These are phyloP conservation scores for Idris sp. DNA, from an alignment of 1,140 invertebrate species.

Conservation along the genomic window DNA sequence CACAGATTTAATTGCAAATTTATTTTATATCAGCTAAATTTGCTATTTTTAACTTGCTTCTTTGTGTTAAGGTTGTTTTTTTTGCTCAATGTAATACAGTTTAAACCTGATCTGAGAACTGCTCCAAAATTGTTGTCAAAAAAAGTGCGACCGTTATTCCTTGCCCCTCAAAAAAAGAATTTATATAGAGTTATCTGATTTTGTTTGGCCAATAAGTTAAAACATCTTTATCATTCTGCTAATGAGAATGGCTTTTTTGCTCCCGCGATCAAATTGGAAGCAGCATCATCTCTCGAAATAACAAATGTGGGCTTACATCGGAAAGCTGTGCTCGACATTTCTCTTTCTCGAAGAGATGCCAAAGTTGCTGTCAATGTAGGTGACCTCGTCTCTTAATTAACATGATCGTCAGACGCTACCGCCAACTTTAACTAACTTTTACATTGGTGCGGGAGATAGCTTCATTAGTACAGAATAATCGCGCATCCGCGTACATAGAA, in stretches of 20 bases:
- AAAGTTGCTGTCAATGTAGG: constrained; percentile 67
- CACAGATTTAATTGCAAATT: too few relatives aligned
- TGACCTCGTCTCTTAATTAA: constrained; percentile 74
- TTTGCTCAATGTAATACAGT: too few relatives aligned
- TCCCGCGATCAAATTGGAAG: neutral
- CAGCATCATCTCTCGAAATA: constrained; percentile 13
- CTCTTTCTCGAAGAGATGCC: constrained; percentile 33
- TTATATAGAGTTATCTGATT: neutral
- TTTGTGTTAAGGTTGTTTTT: too few relatives aligned
- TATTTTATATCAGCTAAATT: too few relatives aligned
- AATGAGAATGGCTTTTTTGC: constrained; percentile 6
- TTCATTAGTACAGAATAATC: constrained; percentile 72
- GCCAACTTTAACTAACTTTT: constrained; percentile 71
- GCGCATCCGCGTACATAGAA: constrained; percentile 68
- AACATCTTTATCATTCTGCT: neutral
- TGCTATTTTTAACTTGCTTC: too few relatives aligned
- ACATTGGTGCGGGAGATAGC: constrained; percentile 67
- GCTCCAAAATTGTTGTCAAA: too few relatives aligned
- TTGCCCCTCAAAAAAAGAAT: constrained; percentile 1
- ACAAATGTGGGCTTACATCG: neutral
- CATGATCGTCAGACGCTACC: constrained; percentile 52
- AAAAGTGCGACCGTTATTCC: constrained; percentile 6
- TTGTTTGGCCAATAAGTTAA: constrained; percentile 3
- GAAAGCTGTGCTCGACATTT: constrained; percentile 65
- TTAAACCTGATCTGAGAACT: too few relatives aligned